Evolutionary conservation across 2,113 vertebrate genomes (phyloP).

Genomic region (Pontoporia blainvillei): DNA sequence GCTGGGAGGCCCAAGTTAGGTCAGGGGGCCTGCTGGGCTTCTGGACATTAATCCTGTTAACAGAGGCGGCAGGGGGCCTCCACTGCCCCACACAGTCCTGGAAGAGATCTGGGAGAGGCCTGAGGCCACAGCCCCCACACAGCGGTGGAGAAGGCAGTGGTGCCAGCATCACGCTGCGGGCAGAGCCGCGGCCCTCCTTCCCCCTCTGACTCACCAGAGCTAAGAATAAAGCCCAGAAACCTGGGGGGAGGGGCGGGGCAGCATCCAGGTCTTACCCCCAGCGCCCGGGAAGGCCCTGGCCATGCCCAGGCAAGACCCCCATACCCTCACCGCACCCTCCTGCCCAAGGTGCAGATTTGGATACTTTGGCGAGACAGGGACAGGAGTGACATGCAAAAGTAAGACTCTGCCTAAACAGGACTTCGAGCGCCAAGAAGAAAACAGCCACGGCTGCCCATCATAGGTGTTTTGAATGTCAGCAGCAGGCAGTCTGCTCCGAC

Average conservation of each 20-base stretch:
- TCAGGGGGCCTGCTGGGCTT: neutral
- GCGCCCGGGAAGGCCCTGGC: neutral
- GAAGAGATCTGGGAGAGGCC: neutral
- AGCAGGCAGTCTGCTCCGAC: accelerated
- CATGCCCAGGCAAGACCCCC: neutral
- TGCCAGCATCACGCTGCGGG: neutral
- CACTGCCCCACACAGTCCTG: neutral
- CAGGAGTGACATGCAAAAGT: neutral
- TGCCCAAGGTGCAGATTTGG: neutral
- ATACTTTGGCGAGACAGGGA: neutral
- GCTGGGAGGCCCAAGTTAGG: accelerated
- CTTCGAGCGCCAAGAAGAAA: accelerated
- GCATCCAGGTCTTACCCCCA: neutral
- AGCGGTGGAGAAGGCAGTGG: accelerated
- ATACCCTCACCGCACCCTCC: neutral
- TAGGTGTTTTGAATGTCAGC: neutral
- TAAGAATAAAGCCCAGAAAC: conserved; percentile 12
- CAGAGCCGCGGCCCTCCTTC: neutral
- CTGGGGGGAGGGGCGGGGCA: accelerated
- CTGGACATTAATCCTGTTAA: neutral
- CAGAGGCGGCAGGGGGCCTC: neutral
- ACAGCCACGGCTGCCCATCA: neutral
- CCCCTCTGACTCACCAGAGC: conserved; percentile 12
- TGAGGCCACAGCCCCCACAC: accelerated
- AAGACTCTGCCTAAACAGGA: neutral